Base-by-base conservation (phyloP, 2,113 vertebrate genomes). In the Campylorhamphus procurvoides region DNA sequence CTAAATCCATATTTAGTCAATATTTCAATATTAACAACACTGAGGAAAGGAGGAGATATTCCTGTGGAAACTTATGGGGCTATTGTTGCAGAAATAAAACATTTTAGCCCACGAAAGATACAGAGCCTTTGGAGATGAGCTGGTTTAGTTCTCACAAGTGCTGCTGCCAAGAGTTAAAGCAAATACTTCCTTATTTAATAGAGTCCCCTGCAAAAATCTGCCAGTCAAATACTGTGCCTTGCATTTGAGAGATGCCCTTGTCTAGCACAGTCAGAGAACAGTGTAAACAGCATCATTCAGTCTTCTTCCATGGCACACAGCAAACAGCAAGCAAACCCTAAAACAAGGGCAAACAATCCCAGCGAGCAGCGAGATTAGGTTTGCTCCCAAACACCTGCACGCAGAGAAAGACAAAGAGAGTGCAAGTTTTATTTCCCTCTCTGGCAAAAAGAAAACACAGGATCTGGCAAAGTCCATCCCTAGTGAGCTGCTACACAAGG, bases 151-250 rank as follows among this genome's bases (percentile, higher is more conserved):
- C 69, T 62, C 37, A 17, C 20, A 59, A 59, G 42, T 31, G 27
- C 37, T 79, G 67, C 50, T 79, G 12, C 47, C 42, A 40, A 47
- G 37, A 73, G 39, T 63, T 74, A 86, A 69, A 92, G 73, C 19
- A 78, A 56, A 46, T n/a, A 52, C 56, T 90, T 74, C 64, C 44
- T 84, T 29, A 22, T 75, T 90, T 93, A 93, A 97, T 91, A 72
- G 56, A 97, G 75, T 94, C 28, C 58, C 46, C 76, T 84, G 60
- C 67, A 90, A 93, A 92, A 95, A 95, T 88, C 88, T 60, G 91
- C 60, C 95, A 86, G 31, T 94, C 96, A 92, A 92, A 74, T 20
- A 17, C 68, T 52, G 68, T 68, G 71, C 29, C 68, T 64, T 39
- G 73, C 83, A 66, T 11, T 24, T 58, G 44, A 96, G 79, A 74